Conservation (phyloP, 53 echinoderm and acorn worm genomes). For the Mesocentrotus franciscanus region DNA sequence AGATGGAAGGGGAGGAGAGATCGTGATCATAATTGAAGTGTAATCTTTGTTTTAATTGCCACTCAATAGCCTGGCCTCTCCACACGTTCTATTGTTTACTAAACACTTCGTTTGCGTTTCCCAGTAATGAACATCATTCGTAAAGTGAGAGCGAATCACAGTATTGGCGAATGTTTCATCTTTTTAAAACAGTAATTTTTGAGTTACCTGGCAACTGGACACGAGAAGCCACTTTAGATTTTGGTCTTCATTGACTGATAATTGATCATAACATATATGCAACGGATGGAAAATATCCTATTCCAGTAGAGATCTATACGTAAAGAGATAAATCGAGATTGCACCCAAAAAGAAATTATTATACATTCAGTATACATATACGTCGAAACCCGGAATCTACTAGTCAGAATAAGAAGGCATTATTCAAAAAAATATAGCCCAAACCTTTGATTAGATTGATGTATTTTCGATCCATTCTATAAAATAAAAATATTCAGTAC, state of each 20-base stretch:
- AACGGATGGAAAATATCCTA: no score
- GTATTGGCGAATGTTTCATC: not conserved
- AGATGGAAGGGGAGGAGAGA: not conserved
- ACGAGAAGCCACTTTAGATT: not conserved
- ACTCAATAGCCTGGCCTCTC: not conserved
- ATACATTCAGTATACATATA: no score
- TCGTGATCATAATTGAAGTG: constrained; percentile 5
- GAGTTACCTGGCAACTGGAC: not conserved
- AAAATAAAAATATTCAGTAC: no score
- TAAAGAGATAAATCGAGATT: no score
- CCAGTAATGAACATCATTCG: not conserved
- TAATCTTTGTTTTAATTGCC: not conserved
- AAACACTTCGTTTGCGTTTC: not conserved
- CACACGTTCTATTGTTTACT: not conserved
- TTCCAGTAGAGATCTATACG: no score
- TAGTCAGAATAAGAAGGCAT: no score
- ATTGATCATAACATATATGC: not conserved
- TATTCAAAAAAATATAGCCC: no score
- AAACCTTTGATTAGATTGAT: no score
- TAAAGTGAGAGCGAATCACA: not conserved
- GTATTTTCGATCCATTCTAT: no score
- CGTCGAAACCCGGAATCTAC: no score
- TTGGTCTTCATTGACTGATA: not conserved
- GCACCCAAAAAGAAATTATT: no score
- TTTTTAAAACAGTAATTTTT: not conserved